Evolutionary conservation across 2,888 invertebrate species (phyloP), one percentile per base, ranked within the genome.

Genomic region (Lobophora halterata): DNA sequence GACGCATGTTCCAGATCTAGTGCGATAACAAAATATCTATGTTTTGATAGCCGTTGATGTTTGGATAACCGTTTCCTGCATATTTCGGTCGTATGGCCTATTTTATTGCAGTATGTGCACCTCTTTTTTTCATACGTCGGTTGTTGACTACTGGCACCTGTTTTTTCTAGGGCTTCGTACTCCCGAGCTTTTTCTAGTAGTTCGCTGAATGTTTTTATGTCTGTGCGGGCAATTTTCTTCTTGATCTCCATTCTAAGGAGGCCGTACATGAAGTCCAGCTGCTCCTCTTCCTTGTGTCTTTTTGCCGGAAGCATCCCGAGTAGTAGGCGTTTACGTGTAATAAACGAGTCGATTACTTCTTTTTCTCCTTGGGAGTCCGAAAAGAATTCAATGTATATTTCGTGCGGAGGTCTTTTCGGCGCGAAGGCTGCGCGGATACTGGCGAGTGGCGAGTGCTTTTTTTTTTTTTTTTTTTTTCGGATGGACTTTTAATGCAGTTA

Each of bases 211-310:
- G 34, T 21, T 6, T 17, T 28, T 5, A 35, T 6, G 11, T 7
- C 11, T n/a, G 7, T 2, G 3, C 34, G 34, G 1, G 5, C 6
- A 16, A 35, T 28, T 16, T 21, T 9, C 8, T 21, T 27, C 3
- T 10, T 35, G 10, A 35, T 3, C 3, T 23, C 27, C 11, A n/a
- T 4, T 28, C 8, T 35, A 11, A 35, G 21, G 2, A 35, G 5
- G 1, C 34, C 34, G 10, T 35, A 35, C 7, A 35, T 28, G 2
- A 35, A 21, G 16, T 35, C 34, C 2, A 35, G 27, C 6, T 35
- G 27, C 5, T 27, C 34, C 17, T 35, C 34, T 12, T 35, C 34
- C 4, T 12, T 17, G 16, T 35, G 34, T 2, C 34, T 20, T 6
- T 8, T 18, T n/a, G 25, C 5, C 28, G 34, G 34, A 5, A 35